Percentiles rank a stretch among this genome's conserved stretches.
Evolutionary conservation across 2,797 vertebrate species (phyloP).

Genomic region (Sphenopsis melanotis): DNA sequence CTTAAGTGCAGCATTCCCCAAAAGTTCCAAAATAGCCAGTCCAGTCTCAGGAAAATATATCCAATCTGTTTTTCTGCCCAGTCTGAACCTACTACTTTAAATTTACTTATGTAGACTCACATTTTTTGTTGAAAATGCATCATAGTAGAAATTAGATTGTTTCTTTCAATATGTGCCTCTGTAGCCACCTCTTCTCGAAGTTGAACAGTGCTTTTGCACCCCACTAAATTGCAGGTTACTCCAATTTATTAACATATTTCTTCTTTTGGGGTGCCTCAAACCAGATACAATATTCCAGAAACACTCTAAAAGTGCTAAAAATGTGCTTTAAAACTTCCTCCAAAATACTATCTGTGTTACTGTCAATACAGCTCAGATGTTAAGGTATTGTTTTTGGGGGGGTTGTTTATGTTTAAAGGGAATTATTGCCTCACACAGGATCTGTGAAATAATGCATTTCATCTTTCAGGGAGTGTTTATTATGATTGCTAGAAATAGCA

Average conservation of each 20-base stretch:
- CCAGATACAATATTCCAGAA: not conserved
- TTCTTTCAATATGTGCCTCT: not conserved
- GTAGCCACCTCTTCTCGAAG: not conserved
- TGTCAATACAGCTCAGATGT: not conserved
- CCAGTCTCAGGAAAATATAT: not conserved
- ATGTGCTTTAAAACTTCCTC: not conserved
- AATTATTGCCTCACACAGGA: not conserved
- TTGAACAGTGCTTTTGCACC: rapidly evolving
- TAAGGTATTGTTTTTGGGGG: not conserved
- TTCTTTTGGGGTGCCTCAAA: not conserved
- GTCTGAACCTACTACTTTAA: not conserved
- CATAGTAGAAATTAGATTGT: not conserved
- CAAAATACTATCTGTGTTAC: not conserved
- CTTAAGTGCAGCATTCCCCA: not conserved
- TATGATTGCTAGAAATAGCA: not conserved
- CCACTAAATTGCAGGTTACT: not conserved
- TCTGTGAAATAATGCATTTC: not conserved
- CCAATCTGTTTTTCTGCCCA: not conserved
- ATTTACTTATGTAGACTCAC: not conserved
- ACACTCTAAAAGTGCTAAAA: not conserved
- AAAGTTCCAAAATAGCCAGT: not conserved
- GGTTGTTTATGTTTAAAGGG: not conserved
- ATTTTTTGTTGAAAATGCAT: not conserved
- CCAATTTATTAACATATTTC: not conserved
- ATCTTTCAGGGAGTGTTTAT: not conserved